Evolutionary conservation across 2,113 vertebrate genomes (phyloP).

Genomic region (Electrona antarctica): DNA sequence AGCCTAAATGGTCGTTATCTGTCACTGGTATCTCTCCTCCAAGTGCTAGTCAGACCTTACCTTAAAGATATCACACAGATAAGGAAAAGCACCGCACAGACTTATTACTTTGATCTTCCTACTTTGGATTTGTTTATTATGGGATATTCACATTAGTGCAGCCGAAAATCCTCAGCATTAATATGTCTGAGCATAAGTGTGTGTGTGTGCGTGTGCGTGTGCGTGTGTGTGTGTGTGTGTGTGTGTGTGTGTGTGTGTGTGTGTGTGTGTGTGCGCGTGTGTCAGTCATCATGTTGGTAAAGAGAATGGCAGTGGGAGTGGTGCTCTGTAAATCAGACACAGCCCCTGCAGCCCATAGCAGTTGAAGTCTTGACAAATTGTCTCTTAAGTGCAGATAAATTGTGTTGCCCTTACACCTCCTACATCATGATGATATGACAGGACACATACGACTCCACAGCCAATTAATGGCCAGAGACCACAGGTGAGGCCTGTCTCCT

Average conservation of each 20-base stretch:
- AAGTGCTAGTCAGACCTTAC: slow-evolving; percentile 53
- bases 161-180: slow-evolving; percentile 16
- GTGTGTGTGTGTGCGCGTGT: slow-evolving; percentile 12
- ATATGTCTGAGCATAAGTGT: not conserved
- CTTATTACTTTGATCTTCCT: slow-evolving; percentile 13
- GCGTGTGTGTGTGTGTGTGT: slow-evolving; percentile 1
- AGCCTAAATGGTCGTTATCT: slow-evolving; percentile 66
- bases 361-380: slow-evolving; percentile 76
- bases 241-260: not conserved
- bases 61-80: slow-evolving; percentile 41
- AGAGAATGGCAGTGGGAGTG: slow-evolving; percentile 38
- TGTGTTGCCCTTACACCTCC: slow-evolving; percentile 46
- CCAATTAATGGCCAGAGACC: slow-evolving; percentile 71
- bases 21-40: slow-evolving; percentile 43
- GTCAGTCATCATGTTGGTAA: slow-evolving; percentile 19
- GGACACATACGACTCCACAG: slow-evolving; percentile 61
- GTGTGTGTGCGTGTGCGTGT: not conserved
- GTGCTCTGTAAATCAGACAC: slow-evolving; percentile 51
- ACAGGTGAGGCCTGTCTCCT: slow-evolving; percentile 71
- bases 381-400: slow-evolving; percentile 80
- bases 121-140: slow-evolving; percentile 1
- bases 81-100: slow-evolving; percentile 30
- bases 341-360: slow-evolving; percentile 41
- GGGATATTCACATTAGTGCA: not conserved
- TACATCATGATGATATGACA: slow-evolving; percentile 62